Base-by-base conservation (phyloP, 2,888 invertebrate species). In the Lucinisca nassula region DNA sequence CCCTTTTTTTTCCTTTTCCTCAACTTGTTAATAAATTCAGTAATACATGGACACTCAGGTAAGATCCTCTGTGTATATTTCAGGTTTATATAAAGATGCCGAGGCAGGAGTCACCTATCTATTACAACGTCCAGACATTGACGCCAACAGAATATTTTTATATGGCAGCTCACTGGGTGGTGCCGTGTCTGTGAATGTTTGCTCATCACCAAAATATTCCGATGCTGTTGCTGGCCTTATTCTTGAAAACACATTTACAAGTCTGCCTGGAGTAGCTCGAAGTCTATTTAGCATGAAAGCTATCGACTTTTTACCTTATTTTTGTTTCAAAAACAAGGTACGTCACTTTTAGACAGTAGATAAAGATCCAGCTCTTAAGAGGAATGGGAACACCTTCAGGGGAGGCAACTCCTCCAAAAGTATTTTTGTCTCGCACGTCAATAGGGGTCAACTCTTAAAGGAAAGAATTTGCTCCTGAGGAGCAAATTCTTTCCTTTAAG, bases 211-310 rank as follows among this genome's bases (percentile, higher is more conserved):
- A 27, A 97, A 98, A 91, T 98, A 98, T 96, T 97, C 97, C 55
- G 97, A 97, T 93, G 98, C 98, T 97, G 97, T 99, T 88, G 98
- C 98, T 97, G 98, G 98, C 92, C 96, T 99, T 88, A 97, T 99
- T 91, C 97, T 99, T 27, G 99, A 99, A 96, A 99, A 99, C 96
- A 99, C 99, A 2, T 99, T 99, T 95, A 99, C 99, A 4, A 98
- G 98, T 96, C 98, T 99, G 96, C 98, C 98, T 45, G 98, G 98
- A 90, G 98, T 99, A 98, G 98, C 98, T 27, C 97, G 97, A 93
- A 97, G 98, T 87, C 97, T 99, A 92, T 97, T 99, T 91, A 98
- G 98, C 95, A 97, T 98, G 97, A 97, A 97, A 94, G 75, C 92
- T 40, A 95, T 98, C 83, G 97, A 97, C 89, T 98, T 98, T 97